A percentile compares a stretch with the other conserved stretches of the same genome.
These are phyloP conservation scores for Alentia gelatinosa DNA, from an alignment of 2,888 invertebrate genomes.

Conservation along the genomic window DNA sequence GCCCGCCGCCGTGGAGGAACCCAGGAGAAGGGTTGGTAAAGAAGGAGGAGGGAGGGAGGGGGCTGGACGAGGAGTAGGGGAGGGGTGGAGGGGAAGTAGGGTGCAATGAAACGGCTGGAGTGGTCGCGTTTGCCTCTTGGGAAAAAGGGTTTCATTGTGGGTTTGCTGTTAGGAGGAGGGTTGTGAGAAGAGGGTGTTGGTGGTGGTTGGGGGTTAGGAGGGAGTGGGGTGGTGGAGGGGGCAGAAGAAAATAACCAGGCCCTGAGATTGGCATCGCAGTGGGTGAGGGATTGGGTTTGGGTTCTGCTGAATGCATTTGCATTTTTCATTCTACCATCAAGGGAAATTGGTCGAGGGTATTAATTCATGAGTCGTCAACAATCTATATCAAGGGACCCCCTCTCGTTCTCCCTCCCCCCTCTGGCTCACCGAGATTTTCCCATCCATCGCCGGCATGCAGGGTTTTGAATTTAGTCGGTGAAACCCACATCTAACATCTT, in stretches of 20 bases:
- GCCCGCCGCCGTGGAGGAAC: background rate
- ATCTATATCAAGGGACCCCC: background rate
- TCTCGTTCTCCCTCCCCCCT: background rate
- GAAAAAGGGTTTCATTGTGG: background rate
- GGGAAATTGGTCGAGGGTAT: constrained; percentile 33
- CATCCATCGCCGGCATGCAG: no score
- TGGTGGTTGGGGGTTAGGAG: background rate
- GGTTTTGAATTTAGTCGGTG: no score
- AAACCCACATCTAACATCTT: no score
- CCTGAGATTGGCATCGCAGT: constrained; percentile 18
- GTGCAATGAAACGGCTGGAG: no score
- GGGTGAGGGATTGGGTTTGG: background rate
- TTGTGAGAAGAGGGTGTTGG: background rate
- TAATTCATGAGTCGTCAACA: constrained; percentile 15
- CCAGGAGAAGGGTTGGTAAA: background rate
- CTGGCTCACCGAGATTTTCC: no score
- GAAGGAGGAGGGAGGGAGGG: background rate
- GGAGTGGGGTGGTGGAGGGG: no score
- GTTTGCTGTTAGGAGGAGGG: background rate
- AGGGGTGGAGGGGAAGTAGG: background rate
- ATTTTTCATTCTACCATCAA: constrained; percentile 37
- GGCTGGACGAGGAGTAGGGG: background rate
- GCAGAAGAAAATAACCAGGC: background rate
- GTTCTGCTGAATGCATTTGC: constrained; percentile 29
- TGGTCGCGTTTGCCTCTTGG: no score